phyloP scores from a whole-genome alignment of 2,113 vertebrate genomes.

The Dicentrarchus labrax region DNA sequence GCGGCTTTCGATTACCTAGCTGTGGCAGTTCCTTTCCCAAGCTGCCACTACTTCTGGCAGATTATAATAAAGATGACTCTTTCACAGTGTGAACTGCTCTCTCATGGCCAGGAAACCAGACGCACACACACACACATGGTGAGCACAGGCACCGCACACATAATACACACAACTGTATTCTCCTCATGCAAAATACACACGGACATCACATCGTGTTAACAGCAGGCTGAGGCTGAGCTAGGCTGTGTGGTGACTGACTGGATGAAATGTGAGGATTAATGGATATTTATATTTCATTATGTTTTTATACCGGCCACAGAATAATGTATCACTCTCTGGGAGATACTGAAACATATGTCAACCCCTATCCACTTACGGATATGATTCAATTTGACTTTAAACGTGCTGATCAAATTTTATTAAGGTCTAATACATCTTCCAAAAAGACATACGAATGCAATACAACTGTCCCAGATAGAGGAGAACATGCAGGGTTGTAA shows the following conservation, averaged over 20 bases:
- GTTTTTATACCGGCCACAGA: constrained; percentile 93
- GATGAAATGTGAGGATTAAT: constrained; percentile 97
- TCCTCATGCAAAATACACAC: constrained; percentile 66
- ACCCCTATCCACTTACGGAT: constrained; percentile 92
- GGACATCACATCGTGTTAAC: constrained; percentile 74
- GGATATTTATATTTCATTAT: constrained; percentile 99
- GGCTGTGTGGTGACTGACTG: constrained; percentile 88
- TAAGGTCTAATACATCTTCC: constrained; percentile 92
- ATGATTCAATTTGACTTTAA: constrained; percentile 98
- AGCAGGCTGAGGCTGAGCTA: constrained; percentile 87
- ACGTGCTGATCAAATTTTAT: constrained; percentile 97
- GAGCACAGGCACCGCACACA: constrained; percentile 23
- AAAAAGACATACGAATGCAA: constrained; percentile 87
- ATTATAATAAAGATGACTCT: constrained; percentile 93
- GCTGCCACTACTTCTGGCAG: constrained; percentile 86
- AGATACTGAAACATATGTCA: constrained; percentile 99
- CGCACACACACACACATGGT: neutral
- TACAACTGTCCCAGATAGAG: constrained; percentile 85
- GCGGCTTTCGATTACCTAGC: constrained; percentile 82
- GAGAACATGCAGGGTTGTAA: constrained; percentile 80
- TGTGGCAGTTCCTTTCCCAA: constrained; percentile 88
- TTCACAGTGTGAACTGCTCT: constrained; percentile 82
- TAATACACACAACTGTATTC: constrained; percentile 53
- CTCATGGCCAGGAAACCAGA: constrained; percentile 79
- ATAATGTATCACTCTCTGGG: constrained; percentile 94